Conservation (phyloP, 2,888 invertebrate genomes). For the Rhingia rostrata region DNA sequence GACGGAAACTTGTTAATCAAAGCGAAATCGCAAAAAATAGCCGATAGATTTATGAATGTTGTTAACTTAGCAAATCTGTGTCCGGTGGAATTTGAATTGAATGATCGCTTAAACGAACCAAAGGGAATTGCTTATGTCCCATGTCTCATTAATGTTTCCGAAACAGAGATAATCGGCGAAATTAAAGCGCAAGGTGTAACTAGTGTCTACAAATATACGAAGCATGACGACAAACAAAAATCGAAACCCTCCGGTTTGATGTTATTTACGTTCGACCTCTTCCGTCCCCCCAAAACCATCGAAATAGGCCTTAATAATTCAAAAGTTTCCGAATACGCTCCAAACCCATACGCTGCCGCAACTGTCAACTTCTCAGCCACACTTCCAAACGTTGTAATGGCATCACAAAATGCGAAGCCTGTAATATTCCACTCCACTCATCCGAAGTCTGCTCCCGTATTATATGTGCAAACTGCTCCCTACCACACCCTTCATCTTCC, state of each 20-base stretch:
- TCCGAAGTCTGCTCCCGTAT: neutral
- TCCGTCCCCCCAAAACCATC: neutral
- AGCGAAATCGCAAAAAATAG: too few relatives aligned
- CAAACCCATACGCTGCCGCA: neutral
- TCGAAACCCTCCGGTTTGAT: neutral
- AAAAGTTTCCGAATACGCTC: neutral
- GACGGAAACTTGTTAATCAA: too few relatives aligned
- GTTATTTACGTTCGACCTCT: neutral
- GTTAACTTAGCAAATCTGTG: neutral
- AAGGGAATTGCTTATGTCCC: neutral
- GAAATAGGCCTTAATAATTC: neutral
- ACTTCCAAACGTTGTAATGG: neutral
- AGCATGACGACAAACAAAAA: neutral
- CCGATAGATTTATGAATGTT: neutral
- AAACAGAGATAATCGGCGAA: neutral
- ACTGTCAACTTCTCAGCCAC: neutral
- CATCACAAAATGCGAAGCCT: neutral
- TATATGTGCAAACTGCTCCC: constrained; percentile 1
- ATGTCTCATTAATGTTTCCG: neutral
- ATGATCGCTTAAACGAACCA: neutral
- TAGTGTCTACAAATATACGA: neutral
- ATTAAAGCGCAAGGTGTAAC: neutral
- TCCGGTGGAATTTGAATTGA: neutral
- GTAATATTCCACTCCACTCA: neutral
- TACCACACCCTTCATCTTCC: neutral